Percentiles rank a stretch among this genome's conserved stretches.
Evolutionary conservation across 1,140 invertebrate genomes (phyloP).

Genomic region (Pseudomyrmex sp.): DNA sequence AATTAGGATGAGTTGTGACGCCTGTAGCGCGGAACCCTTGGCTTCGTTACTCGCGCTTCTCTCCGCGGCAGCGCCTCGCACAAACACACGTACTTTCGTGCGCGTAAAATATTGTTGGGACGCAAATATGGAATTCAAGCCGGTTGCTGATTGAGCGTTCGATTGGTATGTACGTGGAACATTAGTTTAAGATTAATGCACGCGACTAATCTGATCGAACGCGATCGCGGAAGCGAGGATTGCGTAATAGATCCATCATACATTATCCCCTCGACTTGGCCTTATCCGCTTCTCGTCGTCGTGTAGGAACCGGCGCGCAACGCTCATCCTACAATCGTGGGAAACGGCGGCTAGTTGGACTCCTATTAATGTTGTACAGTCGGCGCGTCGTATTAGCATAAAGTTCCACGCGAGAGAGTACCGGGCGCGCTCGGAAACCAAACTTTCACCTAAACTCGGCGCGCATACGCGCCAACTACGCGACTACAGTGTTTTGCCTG

Average conservation of each 20-base stretch:
- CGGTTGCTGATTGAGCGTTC: slow-evolving; percentile 49
- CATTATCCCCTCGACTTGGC: slow-evolving; percentile 44
- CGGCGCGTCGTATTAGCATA: slow-evolving; percentile 36
- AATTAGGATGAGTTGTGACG: slow-evolving; percentile 82
- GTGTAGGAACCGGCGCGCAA: slow-evolving; percentile 12
- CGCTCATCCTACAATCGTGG: slow-evolving; percentile 28
- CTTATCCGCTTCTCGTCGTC: neutral
- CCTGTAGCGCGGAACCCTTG: slow-evolving; percentile 68
- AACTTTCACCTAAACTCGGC: slow-evolving; percentile 30
- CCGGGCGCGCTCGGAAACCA: slow-evolving; percentile 22
- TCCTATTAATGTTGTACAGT: slow-evolving; percentile 44
- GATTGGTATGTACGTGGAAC: slow-evolving; percentile 45
- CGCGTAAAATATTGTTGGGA: slow-evolving; percentile 48
- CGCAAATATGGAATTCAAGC: slow-evolving; percentile 24
- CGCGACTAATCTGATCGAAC: slow-evolving; percentile 59
- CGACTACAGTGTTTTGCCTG: slow-evolving; percentile 21
- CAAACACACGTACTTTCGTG: slow-evolving; percentile 18
- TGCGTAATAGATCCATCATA: slow-evolving; percentile 44
- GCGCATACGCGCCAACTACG: slow-evolving; percentile 6
- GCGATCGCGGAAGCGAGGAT: slow-evolving; percentile 38
- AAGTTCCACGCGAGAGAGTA: slow-evolving; percentile 21
- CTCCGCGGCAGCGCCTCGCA: neutral
- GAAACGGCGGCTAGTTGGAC: slow-evolving; percentile 21
- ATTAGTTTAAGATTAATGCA: slow-evolving; percentile 65
- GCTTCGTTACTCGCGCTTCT: slow-evolving; percentile 64